phyloP scores from a whole-genome alignment of 2,888 invertebrate genomes.

The Ormyrus nitidulus region DNA sequence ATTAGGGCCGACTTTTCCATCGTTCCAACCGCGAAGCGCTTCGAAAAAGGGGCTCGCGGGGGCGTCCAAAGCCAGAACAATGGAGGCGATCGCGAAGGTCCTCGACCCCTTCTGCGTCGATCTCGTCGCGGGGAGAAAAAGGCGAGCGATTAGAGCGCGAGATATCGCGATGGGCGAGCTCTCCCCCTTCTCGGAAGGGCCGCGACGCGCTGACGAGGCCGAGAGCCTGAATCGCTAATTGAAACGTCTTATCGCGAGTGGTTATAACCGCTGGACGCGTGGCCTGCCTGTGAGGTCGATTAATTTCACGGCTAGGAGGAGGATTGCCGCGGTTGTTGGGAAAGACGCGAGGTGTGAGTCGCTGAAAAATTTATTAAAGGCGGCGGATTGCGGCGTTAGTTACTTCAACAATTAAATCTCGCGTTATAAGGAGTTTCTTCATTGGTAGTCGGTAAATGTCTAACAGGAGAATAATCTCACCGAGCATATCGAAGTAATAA shows the following conservation, averaged over 20 bases:
- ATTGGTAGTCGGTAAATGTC: no score
- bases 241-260: conserved; percentile 35
- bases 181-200: conserved; percentile 13
- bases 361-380: no score
- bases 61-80: neutral
- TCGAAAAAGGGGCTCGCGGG: neutral
- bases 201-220: neutral
- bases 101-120: conserved; percentile 1
- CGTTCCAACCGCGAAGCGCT: neutral
- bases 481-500: no score
- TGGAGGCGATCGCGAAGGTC: neutral
- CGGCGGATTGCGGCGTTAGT: no score
- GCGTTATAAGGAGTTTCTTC: no score
- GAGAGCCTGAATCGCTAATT: conserved; percentile 31
- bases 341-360: no score
- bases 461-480: no score
- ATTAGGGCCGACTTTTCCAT: neutral
- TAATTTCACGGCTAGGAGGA: conserved; percentile 20
- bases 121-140: neutral
- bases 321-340: no score
- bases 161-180: conserved; percentile 20
- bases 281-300: conserved; percentile 23
- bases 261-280: conserved; percentile 7
- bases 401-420: no score
- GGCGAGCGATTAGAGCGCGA: conserved; percentile 7